phyloP scores from a whole-genome alignment of 2,888 invertebrate species.

The Villa cingulata region DNA sequence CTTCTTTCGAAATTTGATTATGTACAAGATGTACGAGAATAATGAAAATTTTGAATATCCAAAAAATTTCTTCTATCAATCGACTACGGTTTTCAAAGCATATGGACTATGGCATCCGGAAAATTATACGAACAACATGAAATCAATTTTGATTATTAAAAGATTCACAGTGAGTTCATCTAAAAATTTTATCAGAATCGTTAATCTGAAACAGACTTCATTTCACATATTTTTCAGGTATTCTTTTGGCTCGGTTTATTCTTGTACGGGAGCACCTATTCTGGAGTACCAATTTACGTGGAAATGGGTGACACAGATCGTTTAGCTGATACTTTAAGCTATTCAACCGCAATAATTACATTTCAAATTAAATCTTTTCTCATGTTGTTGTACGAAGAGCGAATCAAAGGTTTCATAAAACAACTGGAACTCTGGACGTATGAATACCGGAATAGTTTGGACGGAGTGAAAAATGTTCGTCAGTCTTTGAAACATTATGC shows the following conservation, averaged over 20 bases:
- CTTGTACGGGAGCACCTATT: neutral
- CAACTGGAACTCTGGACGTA: neutral
- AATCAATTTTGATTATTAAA: neutral
- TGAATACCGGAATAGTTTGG: neutral
- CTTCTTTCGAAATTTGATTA: too few relatives aligned
- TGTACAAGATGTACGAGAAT: too few relatives aligned
- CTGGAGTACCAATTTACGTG: neutral
- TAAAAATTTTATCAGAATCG: neutral
- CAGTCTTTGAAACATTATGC: neutral
- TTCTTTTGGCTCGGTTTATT: neutral
- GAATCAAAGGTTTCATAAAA: neutral
- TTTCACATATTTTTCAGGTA: too few relatives aligned
- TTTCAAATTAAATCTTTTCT: constrained; percentile 1
- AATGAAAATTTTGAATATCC: too few relatives aligned
- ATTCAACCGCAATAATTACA: constrained; percentile 1
- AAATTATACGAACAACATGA: neutral
- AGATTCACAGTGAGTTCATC: neutral
- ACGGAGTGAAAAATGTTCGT: neutral
- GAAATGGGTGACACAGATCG: neutral
- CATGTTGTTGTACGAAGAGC: neutral
- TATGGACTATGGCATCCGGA: neutral
- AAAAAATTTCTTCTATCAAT: neutral
- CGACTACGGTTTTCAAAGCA: neutral
- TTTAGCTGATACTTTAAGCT: neutral
- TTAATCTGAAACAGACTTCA: too few relatives aligned